Conservation (phyloP, 1,140 invertebrate species). For the Atopsyche davidsoni region DNA sequence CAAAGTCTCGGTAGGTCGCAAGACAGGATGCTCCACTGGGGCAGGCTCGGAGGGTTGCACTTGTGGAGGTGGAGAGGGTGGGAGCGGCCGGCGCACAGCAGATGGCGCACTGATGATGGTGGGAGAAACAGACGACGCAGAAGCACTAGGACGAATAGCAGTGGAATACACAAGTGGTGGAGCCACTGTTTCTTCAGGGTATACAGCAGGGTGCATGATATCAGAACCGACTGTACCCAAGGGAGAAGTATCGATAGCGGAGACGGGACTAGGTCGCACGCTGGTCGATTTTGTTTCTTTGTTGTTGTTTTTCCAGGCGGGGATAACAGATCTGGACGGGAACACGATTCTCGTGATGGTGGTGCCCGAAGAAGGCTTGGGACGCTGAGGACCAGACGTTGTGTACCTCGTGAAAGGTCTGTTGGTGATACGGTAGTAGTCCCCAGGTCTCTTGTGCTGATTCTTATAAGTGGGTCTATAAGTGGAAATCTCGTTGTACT, state of each 20-base stretch:
- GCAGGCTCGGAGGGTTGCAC: no score
- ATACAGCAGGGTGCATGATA: conserved; percentile 29
- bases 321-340: conserved; percentile 21
- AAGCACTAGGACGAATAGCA: conserved; percentile 9
- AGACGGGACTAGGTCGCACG: no score
- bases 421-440: conserved; percentile 26
- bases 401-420: conserved; percentile 27
- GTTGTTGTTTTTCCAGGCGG: conserved; percentile 21
- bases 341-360: conserved; percentile 23
- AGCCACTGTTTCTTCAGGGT: conserved; percentile 26
- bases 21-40: background rate
- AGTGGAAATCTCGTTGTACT: conserved; percentile 45
- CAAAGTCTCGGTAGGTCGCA: conserved; percentile 20
- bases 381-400: conserved; percentile 13
- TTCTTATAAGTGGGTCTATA: conserved; percentile 41
- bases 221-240: conserved; percentile 22
- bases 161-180: conserved; percentile 6
- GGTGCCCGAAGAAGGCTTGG: conserved; percentile 19
- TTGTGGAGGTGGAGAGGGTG: background rate
- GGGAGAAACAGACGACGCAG: conserved; percentile 10
- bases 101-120: conserved; percentile 17
- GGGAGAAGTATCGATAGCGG: conserved; percentile 18
- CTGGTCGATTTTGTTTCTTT: conserved; percentile 18
- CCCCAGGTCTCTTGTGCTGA: conserved; percentile 38
- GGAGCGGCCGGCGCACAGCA: background rate